Conservation (phyloP, 2,113 vertebrate species). For the Corvus moneduloides region DNA sequence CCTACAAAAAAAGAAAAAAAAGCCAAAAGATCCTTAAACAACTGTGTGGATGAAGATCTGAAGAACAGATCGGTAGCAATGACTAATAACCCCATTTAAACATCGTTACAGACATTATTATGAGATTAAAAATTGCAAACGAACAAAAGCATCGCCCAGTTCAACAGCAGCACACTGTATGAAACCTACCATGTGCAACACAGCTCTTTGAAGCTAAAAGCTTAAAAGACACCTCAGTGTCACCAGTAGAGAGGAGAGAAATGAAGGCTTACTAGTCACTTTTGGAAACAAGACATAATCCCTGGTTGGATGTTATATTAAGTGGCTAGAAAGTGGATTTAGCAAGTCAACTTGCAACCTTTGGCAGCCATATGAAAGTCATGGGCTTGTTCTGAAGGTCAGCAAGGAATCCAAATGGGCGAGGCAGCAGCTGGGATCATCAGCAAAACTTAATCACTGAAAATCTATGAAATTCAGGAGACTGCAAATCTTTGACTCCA, state of each 20-base stretch:
- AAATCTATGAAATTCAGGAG: neutral
- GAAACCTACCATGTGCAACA: neutral
- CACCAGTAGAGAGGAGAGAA: neutral
- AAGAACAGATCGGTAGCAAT: neutral
- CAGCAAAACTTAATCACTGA: neutral
- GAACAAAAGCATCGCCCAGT: accelerated
- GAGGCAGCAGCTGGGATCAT: neutral
- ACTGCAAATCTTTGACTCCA: slow-evolving; percentile 11
- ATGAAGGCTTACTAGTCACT: neutral
- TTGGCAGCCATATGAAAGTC: neutral
- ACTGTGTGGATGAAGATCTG: neutral
- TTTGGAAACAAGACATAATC: neutral
- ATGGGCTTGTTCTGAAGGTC: neutral
- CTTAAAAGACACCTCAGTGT: neutral
- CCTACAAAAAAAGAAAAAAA: neutral
- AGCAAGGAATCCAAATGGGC: accelerated
- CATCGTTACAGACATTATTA: neutral
- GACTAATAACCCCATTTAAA: neutral
- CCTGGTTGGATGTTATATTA: accelerated
- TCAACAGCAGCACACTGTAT: neutral
- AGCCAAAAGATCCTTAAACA: neutral
- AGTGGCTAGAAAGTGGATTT: neutral
- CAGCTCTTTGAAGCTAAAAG: neutral
- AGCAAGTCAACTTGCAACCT: neutral
- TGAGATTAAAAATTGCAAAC: neutral